Conservation (phyloP, 2,888 invertebrate genomes). For the Ennomos erosarius region DNA sequence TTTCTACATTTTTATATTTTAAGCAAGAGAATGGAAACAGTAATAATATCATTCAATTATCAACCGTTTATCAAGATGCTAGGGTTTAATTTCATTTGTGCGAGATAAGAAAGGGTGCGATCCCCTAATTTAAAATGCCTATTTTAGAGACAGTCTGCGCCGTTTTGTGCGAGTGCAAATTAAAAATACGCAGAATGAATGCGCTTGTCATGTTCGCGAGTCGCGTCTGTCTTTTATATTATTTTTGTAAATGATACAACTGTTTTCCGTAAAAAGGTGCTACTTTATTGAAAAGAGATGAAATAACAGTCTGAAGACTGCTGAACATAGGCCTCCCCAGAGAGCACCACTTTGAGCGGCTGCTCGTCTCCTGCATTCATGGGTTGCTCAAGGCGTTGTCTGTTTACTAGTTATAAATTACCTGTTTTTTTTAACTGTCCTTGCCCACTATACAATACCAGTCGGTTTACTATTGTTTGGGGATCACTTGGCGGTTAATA, state of each 20-base stretch:
- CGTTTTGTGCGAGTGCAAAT: constrained; percentile 62
- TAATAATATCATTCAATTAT: constrained; percentile 13
- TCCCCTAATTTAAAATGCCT: constrained; percentile 56
- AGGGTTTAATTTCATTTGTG: constrained; percentile 20
- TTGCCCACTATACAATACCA: no score
- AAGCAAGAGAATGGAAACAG: constrained; percentile 35
- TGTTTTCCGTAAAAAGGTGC: background rate
- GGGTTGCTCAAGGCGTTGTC: no score
- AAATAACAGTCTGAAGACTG: no score
- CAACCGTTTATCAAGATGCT: constrained; percentile 9
- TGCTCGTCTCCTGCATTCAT: no score
- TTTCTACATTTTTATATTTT: constrained; percentile 13
- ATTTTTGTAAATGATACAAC: background rate
- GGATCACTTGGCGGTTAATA: no score
- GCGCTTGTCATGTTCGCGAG: constrained; percentile 5
- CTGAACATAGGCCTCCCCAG: no score
- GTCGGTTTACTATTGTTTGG: no score
- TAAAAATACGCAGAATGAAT: constrained; percentile 54
- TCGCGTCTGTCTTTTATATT: constrained; percentile 40
- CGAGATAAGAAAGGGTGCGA: constrained; percentile 55
- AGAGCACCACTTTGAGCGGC: no score
- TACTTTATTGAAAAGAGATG: no score
- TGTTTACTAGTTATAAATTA: no score
- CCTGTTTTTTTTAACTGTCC: no score
- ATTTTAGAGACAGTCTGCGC: constrained; percentile 45